A percentile compares a stretch with the other conserved stretches of the same genome.
Evolutionary conservation across 2,888 invertebrate genomes (phyloP).

Genomic region (Agonopterix alstromeriana): DNA sequence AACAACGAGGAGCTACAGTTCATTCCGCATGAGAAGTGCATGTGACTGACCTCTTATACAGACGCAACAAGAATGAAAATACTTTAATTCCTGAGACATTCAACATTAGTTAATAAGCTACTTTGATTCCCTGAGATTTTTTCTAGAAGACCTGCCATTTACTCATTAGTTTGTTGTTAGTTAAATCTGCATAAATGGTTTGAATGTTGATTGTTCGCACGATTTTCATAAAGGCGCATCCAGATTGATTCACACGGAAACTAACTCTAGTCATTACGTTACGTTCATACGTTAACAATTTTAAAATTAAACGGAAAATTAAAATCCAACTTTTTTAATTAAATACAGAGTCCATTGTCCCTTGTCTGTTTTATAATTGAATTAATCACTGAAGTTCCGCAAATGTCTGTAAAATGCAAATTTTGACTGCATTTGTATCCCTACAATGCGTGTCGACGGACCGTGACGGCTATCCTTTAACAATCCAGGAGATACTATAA

Average conservation of each 20-base stretch:
- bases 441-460: slow-evolving; percentile 50
- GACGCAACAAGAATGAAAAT: too few species aligned
- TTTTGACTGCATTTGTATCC: slow-evolving; percentile 54
- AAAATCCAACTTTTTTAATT: too few species aligned
- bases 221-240: too few species aligned
- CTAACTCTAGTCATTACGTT: too few species aligned
- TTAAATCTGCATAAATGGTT: slow-evolving; percentile 29
- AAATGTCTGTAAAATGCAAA: slow-evolving; percentile 65
- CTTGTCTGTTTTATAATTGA: slow-evolving; percentile 33
- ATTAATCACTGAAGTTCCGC: slow-evolving; percentile 50
- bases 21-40: too few species aligned
- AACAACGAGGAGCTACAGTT: too few species aligned
- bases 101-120: too few species aligned
- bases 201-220: slow-evolving; percentile 4
- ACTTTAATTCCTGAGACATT: too few species aligned
- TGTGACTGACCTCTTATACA: too few species aligned
- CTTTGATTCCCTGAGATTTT: slow-evolving; percentile 10
- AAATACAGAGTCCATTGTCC: not conserved
- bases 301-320: too few species aligned
- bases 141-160: slow-evolving; percentile 10
- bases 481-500: not conserved
- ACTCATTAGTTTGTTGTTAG: slow-evolving; percentile 19
- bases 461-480: slow-evolving; percentile 40
- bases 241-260: too few species aligned
- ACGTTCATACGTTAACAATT: too few species aligned